A percentile compares a stretch with the other conserved stretches of the same genome.
These are phyloP conservation scores for Acanthosepion lycidas DNA, from an alignment of 2,888 invertebrate species.

Conservation along the genomic window DNA sequence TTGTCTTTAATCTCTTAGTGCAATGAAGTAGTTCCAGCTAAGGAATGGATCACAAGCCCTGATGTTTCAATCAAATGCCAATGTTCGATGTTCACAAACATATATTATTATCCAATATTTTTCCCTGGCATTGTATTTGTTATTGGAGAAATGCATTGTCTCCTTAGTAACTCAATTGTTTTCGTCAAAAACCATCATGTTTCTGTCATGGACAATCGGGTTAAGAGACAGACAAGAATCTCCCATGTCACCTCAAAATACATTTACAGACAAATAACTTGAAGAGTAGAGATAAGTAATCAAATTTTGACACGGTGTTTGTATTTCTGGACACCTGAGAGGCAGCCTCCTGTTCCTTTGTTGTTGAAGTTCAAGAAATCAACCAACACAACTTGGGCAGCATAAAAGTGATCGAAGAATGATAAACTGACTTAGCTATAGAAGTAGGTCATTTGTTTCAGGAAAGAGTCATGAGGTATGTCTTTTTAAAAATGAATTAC, in stretches of 20 bases:
- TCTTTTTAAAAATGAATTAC: neutral
- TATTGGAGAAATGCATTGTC: neutral
- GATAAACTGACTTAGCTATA: neutral
- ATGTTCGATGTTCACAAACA: neutral
- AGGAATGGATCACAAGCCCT: no score
- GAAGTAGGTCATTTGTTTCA: neutral
- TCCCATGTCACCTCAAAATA: neutral
- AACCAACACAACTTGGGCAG: neutral
- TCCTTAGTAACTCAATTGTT: neutral
- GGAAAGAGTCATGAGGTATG: neutral
- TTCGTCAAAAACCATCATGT: neutral
- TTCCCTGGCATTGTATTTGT: neutral
- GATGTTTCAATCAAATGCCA: no score
- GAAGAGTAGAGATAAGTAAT: neutral
- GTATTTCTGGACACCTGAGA: conserved; percentile 33
- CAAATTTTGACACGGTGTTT: neutral
- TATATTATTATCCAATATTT: neutral
- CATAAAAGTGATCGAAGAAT: neutral
- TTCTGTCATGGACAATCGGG: neutral
- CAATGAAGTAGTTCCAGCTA: no score
- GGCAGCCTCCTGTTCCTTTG: neutral
- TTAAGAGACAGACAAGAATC: neutral
- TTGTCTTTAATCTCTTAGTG: no score
- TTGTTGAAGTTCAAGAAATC: neutral
- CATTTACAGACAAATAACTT: neutral